Percentiles rank a stretch among this genome's conserved stretches.
phyloP scores from a whole-genome alignment of 2,797 vertebrate genomes.

The Ambastaia sidthimunki region DNA sequence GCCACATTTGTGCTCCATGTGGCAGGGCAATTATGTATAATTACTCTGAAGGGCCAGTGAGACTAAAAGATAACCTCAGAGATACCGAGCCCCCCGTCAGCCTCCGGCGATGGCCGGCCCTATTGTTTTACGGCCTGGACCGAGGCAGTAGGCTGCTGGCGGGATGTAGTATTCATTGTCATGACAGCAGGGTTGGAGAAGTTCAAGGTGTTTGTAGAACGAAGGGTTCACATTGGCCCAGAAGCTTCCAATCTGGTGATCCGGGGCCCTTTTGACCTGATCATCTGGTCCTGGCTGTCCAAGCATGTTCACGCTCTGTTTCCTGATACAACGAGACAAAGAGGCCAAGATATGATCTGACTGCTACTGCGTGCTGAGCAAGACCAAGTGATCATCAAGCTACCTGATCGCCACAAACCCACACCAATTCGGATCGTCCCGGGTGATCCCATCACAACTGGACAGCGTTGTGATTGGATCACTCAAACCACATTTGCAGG shows the following conservation, averaged over 20 bases:
- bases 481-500: neutral
- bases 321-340: conserved; percentile 59
- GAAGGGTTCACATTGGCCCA: conserved; percentile 59
- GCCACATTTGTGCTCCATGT: conserved; percentile 44
- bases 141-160: conserved; percentile 38
- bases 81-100: conserved; percentile 42
- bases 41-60: conserved; percentile 58
- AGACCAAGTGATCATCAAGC: conserved; percentile 52
- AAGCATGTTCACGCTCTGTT: conserved; percentile 60
- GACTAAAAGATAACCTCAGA: conserved; percentile 54
- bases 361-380: conserved; percentile 57
- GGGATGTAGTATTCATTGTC: conserved; percentile 55
- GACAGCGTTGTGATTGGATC: neutral
- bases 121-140: conserved; percentile 50
- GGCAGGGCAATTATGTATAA: conserved; percentile 63
- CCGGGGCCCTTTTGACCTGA: conserved; percentile 57
- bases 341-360: conserved; percentile 59
- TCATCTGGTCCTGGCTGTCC: conserved; percentile 63
- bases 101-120: conserved; percentile 36
- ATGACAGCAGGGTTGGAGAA: conserved; percentile 63
- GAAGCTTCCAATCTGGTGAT: conserved; percentile 65
- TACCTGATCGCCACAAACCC: conserved; percentile 23
- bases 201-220: conserved; percentile 63
- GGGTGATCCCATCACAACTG: neutral
- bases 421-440: neutral